Conservation (phyloP, 1,140 invertebrate species). For the Drosophila navojoa region DNA sequence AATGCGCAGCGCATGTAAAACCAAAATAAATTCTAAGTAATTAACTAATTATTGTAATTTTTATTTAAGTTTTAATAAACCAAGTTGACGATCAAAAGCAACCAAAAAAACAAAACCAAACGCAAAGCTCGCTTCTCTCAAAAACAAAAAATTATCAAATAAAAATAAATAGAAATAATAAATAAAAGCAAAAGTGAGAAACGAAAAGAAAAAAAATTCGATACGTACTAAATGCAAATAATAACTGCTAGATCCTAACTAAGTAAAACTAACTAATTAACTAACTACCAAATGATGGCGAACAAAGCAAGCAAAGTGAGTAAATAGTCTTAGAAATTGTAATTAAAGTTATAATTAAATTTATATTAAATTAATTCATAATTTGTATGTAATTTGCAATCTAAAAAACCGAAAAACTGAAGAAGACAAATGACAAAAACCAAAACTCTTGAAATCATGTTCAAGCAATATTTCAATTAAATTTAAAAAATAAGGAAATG, state of each 20-base stretch:
- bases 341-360: slow-evolving; percentile 25
- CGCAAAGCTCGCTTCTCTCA: slow-evolving; percentile 58
- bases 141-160: slow-evolving; percentile 39
- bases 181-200: slow-evolving; percentile 3
- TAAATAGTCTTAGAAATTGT: slow-evolving; percentile 63
- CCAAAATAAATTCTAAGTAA: slow-evolving; percentile 79
- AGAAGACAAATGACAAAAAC: slow-evolving; percentile 16
- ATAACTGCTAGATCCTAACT: slow-evolving; percentile 65
- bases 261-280: slow-evolving; percentile 30
- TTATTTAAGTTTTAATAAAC: slow-evolving; percentile 78
- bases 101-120: slow-evolving; percentile 43
- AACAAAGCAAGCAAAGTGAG: slow-evolving; percentile 67
- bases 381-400: slow-evolving; percentile 64
- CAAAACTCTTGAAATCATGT: slow-evolving; percentile 41
- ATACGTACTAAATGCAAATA: slow-evolving; percentile 71
- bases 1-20: slow-evolving; percentile 81
- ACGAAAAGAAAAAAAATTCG: slow-evolving; percentile 27
- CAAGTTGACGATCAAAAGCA: slow-evolving; percentile 73
- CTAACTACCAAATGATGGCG: slow-evolving; percentile 50
- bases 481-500: slow-evolving; percentile 20
- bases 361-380: slow-evolving; percentile 63
- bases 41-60: slow-evolving; percentile 74
- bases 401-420: slow-evolving; percentile 39
- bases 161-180: neutral
- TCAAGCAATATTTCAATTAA: slow-evolving; percentile 78